Percentiles rank a stretch among this genome's conserved stretches.
Evolutionary conservation across 2,113 vertebrate species (phyloP).

Genomic region (Corythaixoides concolor): DNA sequence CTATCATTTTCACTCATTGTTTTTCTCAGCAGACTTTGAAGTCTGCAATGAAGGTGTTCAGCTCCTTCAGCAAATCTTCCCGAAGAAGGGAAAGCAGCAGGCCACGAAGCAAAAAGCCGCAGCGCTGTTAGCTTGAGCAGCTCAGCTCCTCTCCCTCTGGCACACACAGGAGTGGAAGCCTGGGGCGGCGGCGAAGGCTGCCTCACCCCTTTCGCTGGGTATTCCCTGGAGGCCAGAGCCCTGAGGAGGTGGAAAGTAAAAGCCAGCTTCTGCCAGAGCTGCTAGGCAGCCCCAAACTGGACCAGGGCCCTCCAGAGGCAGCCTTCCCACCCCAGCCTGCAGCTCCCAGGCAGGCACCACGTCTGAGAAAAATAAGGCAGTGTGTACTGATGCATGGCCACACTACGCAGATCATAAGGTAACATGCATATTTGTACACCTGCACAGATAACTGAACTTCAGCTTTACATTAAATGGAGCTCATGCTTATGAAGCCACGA

Average conservation of each 20-base stretch:
- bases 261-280: not conserved
- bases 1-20: not conserved
- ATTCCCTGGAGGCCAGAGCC: not conserved
- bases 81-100: not conserved
- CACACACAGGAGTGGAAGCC: too few species aligned
- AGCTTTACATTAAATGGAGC: not conserved
- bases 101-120: rapidly evolving
- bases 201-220: not conserved
- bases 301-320: rapidly evolving
- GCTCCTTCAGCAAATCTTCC: not conserved
- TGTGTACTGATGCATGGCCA: rapidly evolving
- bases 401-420: rapidly evolving
- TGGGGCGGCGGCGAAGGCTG: not conserved
- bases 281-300: not conserved
- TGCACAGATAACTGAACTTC: not conserved
- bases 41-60: not conserved
- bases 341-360: too few species aligned
- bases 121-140: not conserved
- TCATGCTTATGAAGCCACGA: not conserved
- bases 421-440: not conserved
- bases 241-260: not conserved
- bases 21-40: not conserved
- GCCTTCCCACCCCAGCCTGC: rapidly evolving
- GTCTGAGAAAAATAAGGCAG: rapidly evolving
- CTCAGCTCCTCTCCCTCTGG: not conserved